Evolutionary conservation across 1,140 invertebrate genomes (phyloP), one percentile per base, ranked within the genome.

Genomic region (Pantala flavescens): DNA sequence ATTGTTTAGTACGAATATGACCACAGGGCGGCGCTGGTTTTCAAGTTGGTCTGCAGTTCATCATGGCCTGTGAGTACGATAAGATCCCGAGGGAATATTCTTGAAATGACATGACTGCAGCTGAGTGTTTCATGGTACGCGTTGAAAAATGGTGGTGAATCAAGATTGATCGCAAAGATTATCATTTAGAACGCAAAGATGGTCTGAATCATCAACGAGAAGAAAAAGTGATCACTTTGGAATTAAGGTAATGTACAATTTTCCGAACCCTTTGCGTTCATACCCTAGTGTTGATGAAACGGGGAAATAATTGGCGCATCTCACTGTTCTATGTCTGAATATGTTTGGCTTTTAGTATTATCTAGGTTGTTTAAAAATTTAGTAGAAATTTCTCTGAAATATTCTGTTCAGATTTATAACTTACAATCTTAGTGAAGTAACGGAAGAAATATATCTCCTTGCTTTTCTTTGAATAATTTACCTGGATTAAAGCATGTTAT

Each of bases 1-100:
- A 23, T 24, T 16, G 23, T 72, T 24, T 63, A 36, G 28, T 36
- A 36, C 28, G 28, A 36, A 36, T 63, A 2, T 63, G 16, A 63
- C 49, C 49, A 63, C 49, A 14, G 49, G 49, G 49, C 49, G 49
- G 49, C 49, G 49, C 49, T 63, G 49, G 49, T 63, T 63, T 63
- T 63, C 49, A 63, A 63, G 49, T 63, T 63, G n/a, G 49, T 63
- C 49, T 63, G 49, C 49, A 63, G 49, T 63, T 63, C 49, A 63
- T 63, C 49, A 63, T 63, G 49, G 49, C 49, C 49, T 63, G 49
- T 63, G 49, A 63, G 49, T 63, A 63, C 49, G 49, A 19, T 16
- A 63, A 21, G 49, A 63, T 63, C 49, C 49, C n/a, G 49, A 63
- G 49, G 49, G 49, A 63, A 63, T 63, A 63, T 63, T 63, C 49